These are phyloP conservation scores for Condylostylus longicornis DNA, from an alignment of 1,140 invertebrate species.

Conservation along the genomic window DNA sequence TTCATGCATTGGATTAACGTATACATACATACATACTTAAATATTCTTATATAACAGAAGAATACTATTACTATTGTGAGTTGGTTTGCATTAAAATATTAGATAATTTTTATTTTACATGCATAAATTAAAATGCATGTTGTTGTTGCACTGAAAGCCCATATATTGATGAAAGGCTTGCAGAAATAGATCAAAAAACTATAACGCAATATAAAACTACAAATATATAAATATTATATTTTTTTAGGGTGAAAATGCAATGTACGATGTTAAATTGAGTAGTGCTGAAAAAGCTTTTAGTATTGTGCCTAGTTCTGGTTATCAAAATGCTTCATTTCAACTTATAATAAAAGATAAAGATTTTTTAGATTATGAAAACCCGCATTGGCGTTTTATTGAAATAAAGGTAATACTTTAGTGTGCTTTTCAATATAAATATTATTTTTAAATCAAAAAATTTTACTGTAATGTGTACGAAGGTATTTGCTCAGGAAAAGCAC, in stretches of 20 bases:
- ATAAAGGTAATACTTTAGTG: conserved; percentile 17
- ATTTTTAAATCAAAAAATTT: no score
- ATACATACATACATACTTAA: no score
- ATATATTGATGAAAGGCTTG: no score
- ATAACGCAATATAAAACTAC: conserved; percentile 5
- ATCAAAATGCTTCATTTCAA: conserved; percentile 36
- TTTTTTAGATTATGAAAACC: conserved; percentile 38
- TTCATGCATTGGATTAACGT: no score
- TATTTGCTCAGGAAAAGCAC: conserved; percentile 33
- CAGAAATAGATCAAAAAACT: no score
- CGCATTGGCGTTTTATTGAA: conserved; percentile 30
- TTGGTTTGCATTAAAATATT: no score
- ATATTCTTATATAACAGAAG: no score
- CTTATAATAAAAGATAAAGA: conserved; percentile 35
- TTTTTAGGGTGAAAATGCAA: conserved; percentile 38
- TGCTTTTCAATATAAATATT: conserved; percentile 1
- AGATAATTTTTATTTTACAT: no score
- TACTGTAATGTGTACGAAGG: no score
- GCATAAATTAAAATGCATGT: no score
- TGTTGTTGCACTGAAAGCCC: no score
- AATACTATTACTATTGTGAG: no score
- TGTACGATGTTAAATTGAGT: conserved; percentile 31
- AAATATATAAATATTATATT: conserved; percentile 6
- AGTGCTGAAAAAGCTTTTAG: conserved; percentile 32
- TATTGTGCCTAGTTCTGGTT: conserved; percentile 37